Percentiles rank a stretch among this genome's conserved stretches.
These are phyloP conservation scores for Maccullochella peelii DNA, from an alignment of 2,113 vertebrate genomes.

Conservation along the genomic window DNA sequence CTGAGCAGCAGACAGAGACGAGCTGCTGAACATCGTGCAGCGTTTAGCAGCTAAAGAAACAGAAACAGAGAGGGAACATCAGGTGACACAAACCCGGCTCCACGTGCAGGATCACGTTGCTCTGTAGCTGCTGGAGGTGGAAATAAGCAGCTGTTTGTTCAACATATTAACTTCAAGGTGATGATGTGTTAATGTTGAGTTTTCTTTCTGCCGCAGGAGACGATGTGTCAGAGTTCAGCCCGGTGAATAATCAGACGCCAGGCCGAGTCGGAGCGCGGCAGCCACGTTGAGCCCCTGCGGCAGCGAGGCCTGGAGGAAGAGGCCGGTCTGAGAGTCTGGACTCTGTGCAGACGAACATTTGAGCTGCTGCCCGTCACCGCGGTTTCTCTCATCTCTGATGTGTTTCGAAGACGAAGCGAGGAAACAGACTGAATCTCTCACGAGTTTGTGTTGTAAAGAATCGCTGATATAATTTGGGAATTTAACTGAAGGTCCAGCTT, in stretches of 20 bases:
- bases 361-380: neutral
- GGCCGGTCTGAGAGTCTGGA: neutral
- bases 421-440: neutral
- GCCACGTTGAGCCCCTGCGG: conserved; percentile 10
- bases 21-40: too few species aligned
- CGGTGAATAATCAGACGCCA: neutral
- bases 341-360: neutral
- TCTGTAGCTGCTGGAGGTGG: too few species aligned
- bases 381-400: neutral
- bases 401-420: neutral
- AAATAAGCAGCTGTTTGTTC: too few species aligned
- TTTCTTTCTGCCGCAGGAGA: conserved; percentile 33
- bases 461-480: neutral
- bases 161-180: too few species aligned
- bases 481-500: neutral
- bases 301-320: neutral
- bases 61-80: too few species aligned
- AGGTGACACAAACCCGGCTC: too few species aligned
- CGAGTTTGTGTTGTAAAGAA: neutral
- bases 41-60: too few species aligned
- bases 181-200: neutral
- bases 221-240: neutral
- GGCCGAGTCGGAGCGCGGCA: neutral
- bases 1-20: too few species aligned
- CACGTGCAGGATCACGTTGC: too few species aligned